These are phyloP conservation scores for Antrozous pallidus DNA, from an alignment of 2,797 vertebrate species.

Conservation along the genomic window DNA sequence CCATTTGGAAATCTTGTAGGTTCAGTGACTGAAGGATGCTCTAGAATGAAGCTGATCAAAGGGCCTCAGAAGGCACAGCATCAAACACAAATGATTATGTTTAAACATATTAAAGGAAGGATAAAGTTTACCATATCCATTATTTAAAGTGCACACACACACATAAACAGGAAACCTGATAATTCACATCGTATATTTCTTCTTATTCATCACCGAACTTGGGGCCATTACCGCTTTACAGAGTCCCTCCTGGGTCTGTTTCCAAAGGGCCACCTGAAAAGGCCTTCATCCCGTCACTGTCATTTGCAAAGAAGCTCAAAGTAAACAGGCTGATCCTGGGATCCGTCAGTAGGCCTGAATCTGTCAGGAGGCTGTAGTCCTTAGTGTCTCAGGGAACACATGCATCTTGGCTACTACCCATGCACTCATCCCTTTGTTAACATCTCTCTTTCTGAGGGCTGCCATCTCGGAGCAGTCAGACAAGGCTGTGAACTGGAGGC, in stretches of 20 bases:
- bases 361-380: conserved; percentile 40
- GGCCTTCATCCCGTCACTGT: conserved; percentile 16
- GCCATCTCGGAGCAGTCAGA: neutral
- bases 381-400: neutral
- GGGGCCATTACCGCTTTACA: neutral
- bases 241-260: neutral
- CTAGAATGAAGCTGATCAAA: neutral
- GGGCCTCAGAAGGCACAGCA: neutral
- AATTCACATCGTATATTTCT: neutral
- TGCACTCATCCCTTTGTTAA: conserved; percentile 42
- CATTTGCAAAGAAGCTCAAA: conserved; percentile 29
- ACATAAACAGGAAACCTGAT: neutral
- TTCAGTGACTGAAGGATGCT: neutral
- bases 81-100: neutral
- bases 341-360: conserved; percentile 48
- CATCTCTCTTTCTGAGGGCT: conserved; percentile 18
- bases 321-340: conserved; percentile 70
- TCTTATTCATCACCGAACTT: neutral
- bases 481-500: conserved; percentile 31
- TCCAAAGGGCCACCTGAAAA: neutral
- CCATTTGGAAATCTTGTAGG: neutral
- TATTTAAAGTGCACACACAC: neutral
- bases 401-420: conserved; percentile 27
- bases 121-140: neutral
- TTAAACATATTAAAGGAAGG: neutral